Percentiles rank a stretch among this genome's conserved stretches.
These are phyloP conservation scores for Didymodactylos carnosus DNA, from an alignment of 2,888 invertebrate species.

Conservation along the genomic window DNA sequence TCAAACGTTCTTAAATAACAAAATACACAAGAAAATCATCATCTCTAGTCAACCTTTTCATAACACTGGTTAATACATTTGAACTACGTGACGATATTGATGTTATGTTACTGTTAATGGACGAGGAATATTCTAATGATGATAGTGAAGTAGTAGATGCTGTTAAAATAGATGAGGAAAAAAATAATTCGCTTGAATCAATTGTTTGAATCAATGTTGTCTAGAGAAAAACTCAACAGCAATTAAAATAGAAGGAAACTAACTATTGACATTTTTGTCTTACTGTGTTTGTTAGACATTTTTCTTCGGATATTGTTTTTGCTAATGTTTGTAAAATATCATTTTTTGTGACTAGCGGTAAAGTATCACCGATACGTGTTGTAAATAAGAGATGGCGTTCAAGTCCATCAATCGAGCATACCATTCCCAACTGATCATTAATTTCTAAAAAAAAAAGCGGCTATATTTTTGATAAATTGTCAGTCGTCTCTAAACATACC, in stretches of 20 bases:
- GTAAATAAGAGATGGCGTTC: background rate
- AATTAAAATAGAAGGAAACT: background rate
- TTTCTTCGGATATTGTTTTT: background rate
- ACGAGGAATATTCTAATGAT: background rate
- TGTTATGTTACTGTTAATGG: background rate
- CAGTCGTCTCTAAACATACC: background rate
- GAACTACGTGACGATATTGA: background rate
- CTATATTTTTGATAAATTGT: background rate
- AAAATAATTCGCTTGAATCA: background rate
- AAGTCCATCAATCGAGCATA: background rate
- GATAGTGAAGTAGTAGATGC: background rate
- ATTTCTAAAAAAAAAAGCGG: background rate
- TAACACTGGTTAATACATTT: background rate
- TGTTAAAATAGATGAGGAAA: background rate
- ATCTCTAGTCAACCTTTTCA: background rate
- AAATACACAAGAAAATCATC: background rate
- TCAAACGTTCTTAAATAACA: background rate
- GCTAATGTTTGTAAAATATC: background rate
- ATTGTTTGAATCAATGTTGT: background rate
- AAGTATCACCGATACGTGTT: background rate
- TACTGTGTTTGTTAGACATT: background rate
- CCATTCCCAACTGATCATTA: background rate
- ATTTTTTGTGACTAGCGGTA: background rate
- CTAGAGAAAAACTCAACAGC: background rate
- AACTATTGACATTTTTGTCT: background rate